Percentiles rank a stretch among this genome's conserved stretches.
phyloP scores from a whole-genome alignment of 2,113 vertebrate genomes.

The Passer montanus region DNA sequence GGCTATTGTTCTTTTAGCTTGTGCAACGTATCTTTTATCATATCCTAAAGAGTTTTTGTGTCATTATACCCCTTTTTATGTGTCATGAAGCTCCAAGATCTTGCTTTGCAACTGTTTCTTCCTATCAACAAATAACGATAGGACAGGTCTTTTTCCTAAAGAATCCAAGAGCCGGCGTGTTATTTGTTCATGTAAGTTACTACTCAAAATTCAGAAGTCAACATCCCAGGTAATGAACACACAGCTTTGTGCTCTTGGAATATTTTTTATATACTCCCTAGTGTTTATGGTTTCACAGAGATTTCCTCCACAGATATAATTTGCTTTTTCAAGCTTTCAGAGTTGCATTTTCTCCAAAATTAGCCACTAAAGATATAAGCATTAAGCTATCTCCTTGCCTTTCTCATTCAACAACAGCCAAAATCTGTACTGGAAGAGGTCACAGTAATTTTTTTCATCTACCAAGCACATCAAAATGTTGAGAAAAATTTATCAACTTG shows the following conservation, averaged over 20 bases:
- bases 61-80: not conserved
- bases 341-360: not conserved
- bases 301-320: not conserved
- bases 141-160: not conserved
- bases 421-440: not conserved
- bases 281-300: not conserved
- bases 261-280: not conserved
- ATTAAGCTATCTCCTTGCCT: not conserved
- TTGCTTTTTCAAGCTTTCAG: not conserved
- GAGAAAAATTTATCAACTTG: not conserved
- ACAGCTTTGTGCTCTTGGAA: not conserved
- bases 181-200: not conserved
- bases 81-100: not conserved
- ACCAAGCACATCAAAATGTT: not conserved
- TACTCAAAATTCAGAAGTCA: not conserved
- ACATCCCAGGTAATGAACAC: rapidly evolving
- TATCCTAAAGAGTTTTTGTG: not conserved
- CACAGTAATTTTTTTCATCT: not conserved
- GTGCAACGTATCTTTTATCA: not conserved
- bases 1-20: not conserved
- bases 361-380: not conserved
- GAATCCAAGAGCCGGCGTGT: not conserved
- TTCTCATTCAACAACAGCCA: not conserved
- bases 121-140: not conserved
- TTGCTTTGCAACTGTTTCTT: not conserved